Evolutionary conservation across 2,113 vertebrate genomes (phyloP), one percentile per base, ranked within the genome.

Genomic region (Steatornis caripensis): DNA sequence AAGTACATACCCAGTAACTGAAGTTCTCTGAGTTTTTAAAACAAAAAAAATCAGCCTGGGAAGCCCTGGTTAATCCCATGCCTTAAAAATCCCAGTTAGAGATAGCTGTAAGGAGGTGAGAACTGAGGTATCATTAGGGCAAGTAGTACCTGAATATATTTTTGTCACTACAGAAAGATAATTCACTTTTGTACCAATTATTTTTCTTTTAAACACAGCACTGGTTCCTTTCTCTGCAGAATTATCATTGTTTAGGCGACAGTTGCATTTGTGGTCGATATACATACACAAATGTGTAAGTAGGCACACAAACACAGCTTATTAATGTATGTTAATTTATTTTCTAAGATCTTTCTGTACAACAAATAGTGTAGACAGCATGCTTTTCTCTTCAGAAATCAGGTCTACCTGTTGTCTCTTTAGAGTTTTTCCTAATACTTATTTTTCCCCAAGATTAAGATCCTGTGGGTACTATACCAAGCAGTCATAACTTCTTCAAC

Each of bases 111-210:
- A 76, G 57, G 57, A 48, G 15, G 8, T 11, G 16, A 95, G 14
- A 79, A 32, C 41, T 53, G 41, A 83, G 30, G n/a, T 57, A 36
- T 34, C 20, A 2, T 18, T 48, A 20, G 36, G 23, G 34, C 20
- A 53, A 37, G 41, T 36, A 78, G 54, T 21, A 68, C 2, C 9
- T 54, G 36, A 39, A 29, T 34, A 2, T 10, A 13, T 62, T 68
- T 37, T 17, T 34, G 32, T 20, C 2, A 0, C 29, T 68, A 2
- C 18, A 41, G n/a, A 65, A 69, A 60, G 24, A 10, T 15, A 57
- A 62, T 30, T 60, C 1, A 32, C 0, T 0, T 10, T 2, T 8
- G 6, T 14, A 46, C 32, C 11, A 34, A 39, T 54, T 48, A 19
- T 24, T 62, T 75, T 37, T 19, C 22, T 53, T 75, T 86, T 36